phyloP scores from a whole-genome alignment of 2,888 invertebrate species.

The Gibbula magus region DNA sequence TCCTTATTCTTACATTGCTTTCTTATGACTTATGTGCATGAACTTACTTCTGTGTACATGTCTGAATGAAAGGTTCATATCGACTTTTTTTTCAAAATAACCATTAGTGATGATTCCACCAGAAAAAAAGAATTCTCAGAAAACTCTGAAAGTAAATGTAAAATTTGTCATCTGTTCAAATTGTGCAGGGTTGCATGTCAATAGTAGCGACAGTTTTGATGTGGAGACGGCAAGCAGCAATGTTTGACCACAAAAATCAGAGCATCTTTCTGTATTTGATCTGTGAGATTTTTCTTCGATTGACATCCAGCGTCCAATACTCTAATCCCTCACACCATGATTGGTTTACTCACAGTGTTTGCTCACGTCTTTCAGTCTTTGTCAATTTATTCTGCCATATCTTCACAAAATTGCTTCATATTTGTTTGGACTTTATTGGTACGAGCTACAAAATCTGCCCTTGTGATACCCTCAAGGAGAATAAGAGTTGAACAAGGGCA shows the following conservation, averaged over 20 bases:
- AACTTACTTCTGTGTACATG: no score
- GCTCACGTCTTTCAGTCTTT: background rate
- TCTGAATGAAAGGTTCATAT: no score
- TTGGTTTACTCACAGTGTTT: conserved; percentile 19
- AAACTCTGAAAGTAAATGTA: no score
- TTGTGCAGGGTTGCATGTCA: no score
- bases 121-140: no score
- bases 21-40: no score
- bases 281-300: conserved; percentile 15
- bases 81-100: no score
- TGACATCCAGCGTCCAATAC: conserved; percentile 11
- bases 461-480: background rate
- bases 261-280: conserved; percentile 1
- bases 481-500: no score
- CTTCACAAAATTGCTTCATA: conserved; percentile 27
- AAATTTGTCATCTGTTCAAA: no score
- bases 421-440: conserved; percentile 11
- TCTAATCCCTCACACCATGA: conserved; percentile 9
- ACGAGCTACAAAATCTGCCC: background rate
- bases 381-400: conserved; percentile 23
- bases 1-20: no score
- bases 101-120: no score
- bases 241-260: conserved; percentile 4
- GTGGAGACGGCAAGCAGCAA: background rate
- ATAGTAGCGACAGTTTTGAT: no score